Conservation (phyloP, 53 echinoderm and acorn worm genomes). For the Stichopus horrens region DNA sequence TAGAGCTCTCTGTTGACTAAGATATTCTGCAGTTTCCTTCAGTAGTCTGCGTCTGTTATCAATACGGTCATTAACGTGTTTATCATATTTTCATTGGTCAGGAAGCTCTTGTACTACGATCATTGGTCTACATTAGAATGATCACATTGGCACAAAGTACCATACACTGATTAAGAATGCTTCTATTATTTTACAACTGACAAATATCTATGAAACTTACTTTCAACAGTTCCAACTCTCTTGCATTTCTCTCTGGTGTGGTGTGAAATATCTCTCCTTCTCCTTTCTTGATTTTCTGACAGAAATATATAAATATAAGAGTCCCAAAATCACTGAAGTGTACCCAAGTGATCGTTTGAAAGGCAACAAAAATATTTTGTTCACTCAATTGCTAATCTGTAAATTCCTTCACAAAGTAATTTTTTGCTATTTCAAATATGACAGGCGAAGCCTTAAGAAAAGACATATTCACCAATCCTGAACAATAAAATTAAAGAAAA, state of each 20-base stretch:
- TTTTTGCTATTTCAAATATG: neutral
- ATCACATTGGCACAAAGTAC: no score
- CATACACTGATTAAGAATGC: neutral
- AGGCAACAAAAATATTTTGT: neutral
- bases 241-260: constrained; percentile 18
- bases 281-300: constrained; percentile 31
- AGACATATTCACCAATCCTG: neutral
- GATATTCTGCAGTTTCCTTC: no score
- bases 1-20: no score
- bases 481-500: no score
- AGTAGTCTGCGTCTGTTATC: no score
- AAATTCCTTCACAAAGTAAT: no score
- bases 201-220: neutral
- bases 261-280: constrained; percentile 20
- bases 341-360: neutral
- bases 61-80: no score
- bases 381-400: no score
- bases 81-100: no score
- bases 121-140: no score
- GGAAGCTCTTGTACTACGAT: no score
- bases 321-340: neutral
- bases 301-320: neutral
- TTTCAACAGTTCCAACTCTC: constrained; percentile 22
- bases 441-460: neutral
- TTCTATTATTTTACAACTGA: no score